Percentiles rank a stretch among this genome's conserved stretches.
Evolutionary conservation across 2,113 vertebrate genomes (phyloP).

Genomic region (Labeo rohita): DNA sequence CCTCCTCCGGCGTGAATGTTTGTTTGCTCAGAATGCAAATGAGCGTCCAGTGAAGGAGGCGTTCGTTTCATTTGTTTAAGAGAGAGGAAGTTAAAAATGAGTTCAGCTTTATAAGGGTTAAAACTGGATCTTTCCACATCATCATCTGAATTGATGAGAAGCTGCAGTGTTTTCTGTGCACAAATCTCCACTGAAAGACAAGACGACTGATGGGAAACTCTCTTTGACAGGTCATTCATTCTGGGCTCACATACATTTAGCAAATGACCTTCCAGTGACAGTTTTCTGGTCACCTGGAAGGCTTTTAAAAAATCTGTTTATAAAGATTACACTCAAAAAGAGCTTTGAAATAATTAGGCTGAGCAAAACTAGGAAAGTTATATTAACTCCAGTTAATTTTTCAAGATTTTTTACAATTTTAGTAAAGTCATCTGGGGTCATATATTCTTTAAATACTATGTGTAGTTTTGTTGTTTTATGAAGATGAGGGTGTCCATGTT

Average conservation of each 20-base stretch:
- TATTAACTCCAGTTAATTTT: background rate
- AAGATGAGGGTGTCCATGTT: too few relatives aligned
- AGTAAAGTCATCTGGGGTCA: background rate
- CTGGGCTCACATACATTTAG: background rate
- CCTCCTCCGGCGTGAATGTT: constrained; percentile 41
- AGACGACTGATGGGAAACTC: too few relatives aligned
- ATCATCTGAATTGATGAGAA: background rate
- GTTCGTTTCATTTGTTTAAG: background rate
- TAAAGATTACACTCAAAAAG: background rate
- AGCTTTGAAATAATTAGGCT: background rate
- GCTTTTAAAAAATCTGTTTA: background rate
- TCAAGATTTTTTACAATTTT: background rate
- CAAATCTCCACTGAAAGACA: background rate
- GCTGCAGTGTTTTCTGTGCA: background rate
- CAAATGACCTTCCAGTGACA: background rate
- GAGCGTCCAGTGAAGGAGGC: background rate
- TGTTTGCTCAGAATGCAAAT: constrained; percentile 51
- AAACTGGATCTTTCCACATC: background rate
- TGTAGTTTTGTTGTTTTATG: too few relatives aligned
- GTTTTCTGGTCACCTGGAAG: background rate
- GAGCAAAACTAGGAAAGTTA: background rate
- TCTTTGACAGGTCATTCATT: background rate
- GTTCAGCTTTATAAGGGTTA: background rate
- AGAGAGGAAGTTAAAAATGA: background rate
- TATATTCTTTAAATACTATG: too few relatives aligned